Conservation (phyloP, 2,797 vertebrate genomes). For the Neosalanx taihuensis region DNA sequence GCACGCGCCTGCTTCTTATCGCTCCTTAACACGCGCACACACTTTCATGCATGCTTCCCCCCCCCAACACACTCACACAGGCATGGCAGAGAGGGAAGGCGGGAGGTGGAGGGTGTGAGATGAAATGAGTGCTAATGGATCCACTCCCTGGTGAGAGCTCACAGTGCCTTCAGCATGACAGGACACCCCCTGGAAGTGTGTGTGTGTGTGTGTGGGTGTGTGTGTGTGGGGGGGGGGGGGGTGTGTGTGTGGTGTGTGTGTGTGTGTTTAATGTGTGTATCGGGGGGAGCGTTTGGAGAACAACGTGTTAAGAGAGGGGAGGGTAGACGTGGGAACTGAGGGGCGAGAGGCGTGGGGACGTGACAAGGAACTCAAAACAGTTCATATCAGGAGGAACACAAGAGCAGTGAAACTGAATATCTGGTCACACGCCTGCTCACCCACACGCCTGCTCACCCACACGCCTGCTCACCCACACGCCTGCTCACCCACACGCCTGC, state of each 20-base stretch:
- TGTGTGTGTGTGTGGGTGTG: too few species aligned
- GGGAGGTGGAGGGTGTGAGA: conserved; percentile 10
- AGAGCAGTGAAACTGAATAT: not conserved
- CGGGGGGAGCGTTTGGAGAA: not conserved
- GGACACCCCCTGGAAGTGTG: conserved; percentile 1
- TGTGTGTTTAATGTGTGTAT: too few species aligned
- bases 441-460: not conserved
- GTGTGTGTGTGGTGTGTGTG: too few species aligned
- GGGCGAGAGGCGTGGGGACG: not conserved
- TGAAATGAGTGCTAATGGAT: conserved; percentile 33
- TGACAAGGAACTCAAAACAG: not conserved
- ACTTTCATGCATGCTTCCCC: not conserved
- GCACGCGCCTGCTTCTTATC: not conserved
- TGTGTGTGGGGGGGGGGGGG: not conserved
- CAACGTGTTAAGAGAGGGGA: not conserved
- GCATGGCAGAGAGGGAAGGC: not conserved
- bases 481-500: too few species aligned
- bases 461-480: too few species aligned
- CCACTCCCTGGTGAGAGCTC: conserved; percentile 20
- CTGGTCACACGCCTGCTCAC: not conserved
- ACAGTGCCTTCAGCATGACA: conserved; percentile 9
- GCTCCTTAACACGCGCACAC: not conserved
- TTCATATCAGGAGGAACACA: not conserved
- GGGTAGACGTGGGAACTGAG: not conserved
- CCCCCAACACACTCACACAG: not conserved